phyloP scores from a whole-genome alignment of 2,113 vertebrate genomes.

The Marmota monax region DNA sequence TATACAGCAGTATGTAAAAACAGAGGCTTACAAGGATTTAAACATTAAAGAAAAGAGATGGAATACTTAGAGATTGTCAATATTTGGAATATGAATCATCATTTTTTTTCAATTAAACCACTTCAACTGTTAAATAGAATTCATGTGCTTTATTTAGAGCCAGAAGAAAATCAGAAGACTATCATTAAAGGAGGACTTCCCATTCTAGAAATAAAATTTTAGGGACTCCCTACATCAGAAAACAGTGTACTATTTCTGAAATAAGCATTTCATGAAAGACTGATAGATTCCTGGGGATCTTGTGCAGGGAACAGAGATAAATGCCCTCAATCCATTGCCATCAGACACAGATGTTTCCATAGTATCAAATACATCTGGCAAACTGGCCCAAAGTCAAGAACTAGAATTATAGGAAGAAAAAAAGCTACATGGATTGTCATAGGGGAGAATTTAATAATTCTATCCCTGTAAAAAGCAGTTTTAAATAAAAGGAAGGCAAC shows the following conservation, averaged over 20 bases:
- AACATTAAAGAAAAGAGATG: neutral
- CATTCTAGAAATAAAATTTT: slow-evolving; percentile 14
- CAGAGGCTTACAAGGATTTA: neutral
- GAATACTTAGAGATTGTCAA: neutral
- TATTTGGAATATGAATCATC: slow-evolving; percentile 46
- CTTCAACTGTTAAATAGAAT: slow-evolving; percentile 34
- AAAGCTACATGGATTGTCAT: neutral
- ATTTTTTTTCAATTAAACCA: slow-evolving; percentile 58
- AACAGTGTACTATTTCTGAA: neutral
- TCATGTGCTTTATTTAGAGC: slow-evolving; percentile 5
- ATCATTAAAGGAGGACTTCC: slow-evolving; percentile 16
- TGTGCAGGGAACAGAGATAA: slow-evolving; percentile 21
- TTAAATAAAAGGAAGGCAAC: slow-evolving; percentile 30
- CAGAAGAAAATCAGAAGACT: slow-evolving; percentile 51
- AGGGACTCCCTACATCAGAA: neutral
- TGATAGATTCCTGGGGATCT: neutral
- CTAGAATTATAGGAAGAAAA: slow-evolving; percentile 38
- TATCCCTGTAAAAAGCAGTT: neutral
- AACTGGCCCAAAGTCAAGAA: neutral
- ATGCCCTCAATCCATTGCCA: neutral
- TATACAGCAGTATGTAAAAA: neutral
- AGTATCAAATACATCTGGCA: neutral
- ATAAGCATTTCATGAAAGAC: slow-evolving; percentile 22
- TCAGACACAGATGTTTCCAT: slow-evolving; percentile 46
- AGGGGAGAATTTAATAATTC: slow-evolving; percentile 24